Base-by-base conservation (phyloP, 2,888 invertebrate genomes). In the Drosophila longiperda region DNA sequence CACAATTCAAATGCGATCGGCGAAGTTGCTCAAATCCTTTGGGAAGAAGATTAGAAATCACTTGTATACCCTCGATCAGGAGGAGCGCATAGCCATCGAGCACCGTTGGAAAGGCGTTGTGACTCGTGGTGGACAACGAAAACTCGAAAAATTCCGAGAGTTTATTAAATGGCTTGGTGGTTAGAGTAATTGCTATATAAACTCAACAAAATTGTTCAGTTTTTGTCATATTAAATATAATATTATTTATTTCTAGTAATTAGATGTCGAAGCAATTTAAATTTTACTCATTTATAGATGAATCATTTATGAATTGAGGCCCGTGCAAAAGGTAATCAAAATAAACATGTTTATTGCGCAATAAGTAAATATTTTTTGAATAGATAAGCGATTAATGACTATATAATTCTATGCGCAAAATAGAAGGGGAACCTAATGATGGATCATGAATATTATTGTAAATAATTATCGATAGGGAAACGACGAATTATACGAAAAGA, bases 91-190 rank as follows among this genome's bases (percentile, higher is more conserved):
- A 32, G 59, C 48, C 0, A 26, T 85, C n/a, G 73, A 80, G 32
- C 42, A 70, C 7, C 61, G 69, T 2, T 85, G 85, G 85, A 67
- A 68, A 8, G 38, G 40, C 4, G 71, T 82, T 1, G 11, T 48
- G 0, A 26, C 32, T 0, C 84, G 85, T 0, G 80, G 73, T 8
- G 84, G 89, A 1, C 61, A 63, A n/a, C 17, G 75, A 2, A 73
- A 78, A 55, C 49, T 85, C 15, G 65, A 73, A 17, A 85, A 82
- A 38, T 61, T 89, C 32, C 70, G 73, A 3, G 70, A 79, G 8
- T 85, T 85, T n/a, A 54, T 87, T 7, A 54, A 26, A 5, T 85
- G 85, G 85, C 33, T 89, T 55, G 72, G 64, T 23, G 55, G 32
- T 26, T 66, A 63, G 33, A 1, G 15, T 4, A 4, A 15, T 15